Evolutionary conservation across 2,113 vertebrate genomes (phyloP).

Genomic region (Notarius lentiginosus): DNA sequence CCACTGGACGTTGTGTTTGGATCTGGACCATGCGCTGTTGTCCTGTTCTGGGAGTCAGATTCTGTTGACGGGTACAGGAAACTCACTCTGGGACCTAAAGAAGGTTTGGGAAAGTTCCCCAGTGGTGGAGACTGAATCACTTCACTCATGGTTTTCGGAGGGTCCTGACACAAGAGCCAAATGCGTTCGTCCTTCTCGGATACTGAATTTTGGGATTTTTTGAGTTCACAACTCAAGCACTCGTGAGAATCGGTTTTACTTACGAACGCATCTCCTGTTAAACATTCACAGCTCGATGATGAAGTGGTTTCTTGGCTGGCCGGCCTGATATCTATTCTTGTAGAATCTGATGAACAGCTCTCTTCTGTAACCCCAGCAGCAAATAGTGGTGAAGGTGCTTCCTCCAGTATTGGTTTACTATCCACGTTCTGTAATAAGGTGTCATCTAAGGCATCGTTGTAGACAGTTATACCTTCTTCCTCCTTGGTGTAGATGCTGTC

Average conservation of each 20-base stretch:
- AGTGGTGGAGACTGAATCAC: slow-evolving; percentile 31
- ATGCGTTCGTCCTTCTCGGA: not conserved
- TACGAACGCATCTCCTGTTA: not conserved
- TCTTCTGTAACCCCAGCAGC: slow-evolving; percentile 15
- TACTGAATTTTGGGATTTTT: slow-evolving; percentile 3
- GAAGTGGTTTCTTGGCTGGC: not conserved
- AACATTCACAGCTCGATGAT: not conserved
- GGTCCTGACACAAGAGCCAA: slow-evolving; percentile 46
- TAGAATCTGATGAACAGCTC: slow-evolving; percentile 16
- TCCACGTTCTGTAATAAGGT: slow-evolving; percentile 5
- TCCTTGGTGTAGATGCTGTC: slow-evolving; percentile 6
- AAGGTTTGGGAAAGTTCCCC: slow-evolving; percentile 20
- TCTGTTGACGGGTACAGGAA: slow-evolving; percentile 46
- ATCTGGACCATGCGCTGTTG: slow-evolving; percentile 14
- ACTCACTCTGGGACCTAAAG: slow-evolving; percentile 31
- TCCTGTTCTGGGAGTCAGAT: slow-evolving; percentile 9
- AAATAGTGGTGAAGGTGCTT: not conserved
- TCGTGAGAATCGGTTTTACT: slow-evolving; percentile 21
- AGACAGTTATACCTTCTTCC: not conserved
- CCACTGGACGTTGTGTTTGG: slow-evolving; percentile 28
- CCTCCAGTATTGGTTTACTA: not conserved
- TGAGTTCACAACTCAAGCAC: slow-evolving; percentile 3
- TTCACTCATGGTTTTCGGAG: slow-evolving; percentile 49
- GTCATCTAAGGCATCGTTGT: not conserved
- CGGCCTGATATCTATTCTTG: slow-evolving; percentile 19